These are phyloP conservation scores for Bemisia tabaci DNA, from an alignment of 1,140 invertebrate species.

Conservation along the genomic window DNA sequence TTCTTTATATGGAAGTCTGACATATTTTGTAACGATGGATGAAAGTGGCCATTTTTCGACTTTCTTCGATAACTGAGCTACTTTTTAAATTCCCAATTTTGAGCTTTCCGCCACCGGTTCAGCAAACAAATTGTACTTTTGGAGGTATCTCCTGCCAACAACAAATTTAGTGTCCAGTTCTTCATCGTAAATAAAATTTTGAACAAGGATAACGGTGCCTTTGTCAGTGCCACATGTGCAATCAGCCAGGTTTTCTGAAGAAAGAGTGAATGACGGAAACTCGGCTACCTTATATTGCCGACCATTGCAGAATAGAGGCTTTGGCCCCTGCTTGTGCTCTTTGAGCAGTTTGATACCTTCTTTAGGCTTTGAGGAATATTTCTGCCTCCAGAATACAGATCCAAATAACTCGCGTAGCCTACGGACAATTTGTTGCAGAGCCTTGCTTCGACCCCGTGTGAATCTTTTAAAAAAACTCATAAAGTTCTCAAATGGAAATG, in stretches of 20 bases:
- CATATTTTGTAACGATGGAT: slow-evolving; percentile 2
- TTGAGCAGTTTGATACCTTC: background rate
- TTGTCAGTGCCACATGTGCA: slow-evolving; percentile 3
- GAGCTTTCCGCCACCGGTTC: slow-evolving; percentile 4
- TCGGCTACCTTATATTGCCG: background rate
- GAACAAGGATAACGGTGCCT: background rate
- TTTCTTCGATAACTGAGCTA: background rate
- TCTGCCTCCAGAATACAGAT: background rate
- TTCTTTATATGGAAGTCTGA: too few species aligned
- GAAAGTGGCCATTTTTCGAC: slow-evolving; percentile 3
- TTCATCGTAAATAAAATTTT: slow-evolving; percentile 7
- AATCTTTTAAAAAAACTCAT: slow-evolving; percentile 26
- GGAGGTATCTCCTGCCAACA: slow-evolving; percentile 2
- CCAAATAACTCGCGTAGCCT: slow-evolving; percentile 15
- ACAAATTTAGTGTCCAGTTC: background rate
- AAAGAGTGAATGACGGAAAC: slow-evolving; percentile 4
- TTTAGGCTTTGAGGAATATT: background rate
- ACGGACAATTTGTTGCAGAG: slow-evolving; percentile 25
- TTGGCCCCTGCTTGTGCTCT: background rate
- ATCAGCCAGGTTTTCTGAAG: background rate
- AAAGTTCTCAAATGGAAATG: slow-evolving; percentile 34
- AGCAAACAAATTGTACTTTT: slow-evolving; percentile 4
- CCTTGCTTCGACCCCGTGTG: slow-evolving; percentile 18
- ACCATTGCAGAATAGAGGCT: slow-evolving; percentile 4
- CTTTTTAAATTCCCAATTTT: slow-evolving; percentile 2